These are phyloP conservation scores for Sceliomorpha sp. DNA, from an alignment of 2,888 invertebrate genomes.

Conservation along the genomic window DNA sequence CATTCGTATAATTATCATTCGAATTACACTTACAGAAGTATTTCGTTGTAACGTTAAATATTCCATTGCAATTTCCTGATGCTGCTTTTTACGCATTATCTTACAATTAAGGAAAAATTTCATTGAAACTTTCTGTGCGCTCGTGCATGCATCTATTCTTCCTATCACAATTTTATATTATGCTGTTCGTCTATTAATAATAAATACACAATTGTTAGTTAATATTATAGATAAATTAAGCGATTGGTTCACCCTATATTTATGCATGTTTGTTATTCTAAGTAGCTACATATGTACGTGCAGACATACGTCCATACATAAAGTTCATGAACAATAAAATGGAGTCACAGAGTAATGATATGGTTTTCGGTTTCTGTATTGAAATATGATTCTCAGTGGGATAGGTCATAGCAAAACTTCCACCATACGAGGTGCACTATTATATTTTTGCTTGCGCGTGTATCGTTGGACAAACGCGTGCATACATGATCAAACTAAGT, in stretches of 20 bases:
- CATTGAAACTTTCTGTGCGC: no score
- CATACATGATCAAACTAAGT: no score
- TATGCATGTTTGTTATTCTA: constrained; percentile 22
- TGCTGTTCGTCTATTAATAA: no score
- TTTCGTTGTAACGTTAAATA: no score
- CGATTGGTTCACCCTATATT: constrained; percentile 19
- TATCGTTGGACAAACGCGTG: neutral
- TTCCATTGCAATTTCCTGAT: no score
- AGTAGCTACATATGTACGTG: constrained; percentile 25
- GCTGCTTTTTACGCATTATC: no score
- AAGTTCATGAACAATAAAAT: constrained; percentile 61
- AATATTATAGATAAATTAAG: no score
- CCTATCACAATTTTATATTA: no score
- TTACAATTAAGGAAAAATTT: no score
- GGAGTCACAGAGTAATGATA: constrained; percentile 74
- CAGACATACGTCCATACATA: constrained; percentile 48
- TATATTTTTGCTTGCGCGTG: constrained; percentile 30
- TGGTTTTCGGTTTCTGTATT: constrained; percentile 79
- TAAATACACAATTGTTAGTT: no score
- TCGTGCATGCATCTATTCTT: no score
- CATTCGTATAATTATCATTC: neutral
- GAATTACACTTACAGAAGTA: no score
- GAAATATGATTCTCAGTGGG: constrained; percentile 78
- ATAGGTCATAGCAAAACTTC: constrained; percentile 68
- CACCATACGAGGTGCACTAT: constrained; percentile 24